Evolutionary conservation across 2,113 vertebrate genomes (phyloP).

Genomic region (Anolis sagrei): DNA sequence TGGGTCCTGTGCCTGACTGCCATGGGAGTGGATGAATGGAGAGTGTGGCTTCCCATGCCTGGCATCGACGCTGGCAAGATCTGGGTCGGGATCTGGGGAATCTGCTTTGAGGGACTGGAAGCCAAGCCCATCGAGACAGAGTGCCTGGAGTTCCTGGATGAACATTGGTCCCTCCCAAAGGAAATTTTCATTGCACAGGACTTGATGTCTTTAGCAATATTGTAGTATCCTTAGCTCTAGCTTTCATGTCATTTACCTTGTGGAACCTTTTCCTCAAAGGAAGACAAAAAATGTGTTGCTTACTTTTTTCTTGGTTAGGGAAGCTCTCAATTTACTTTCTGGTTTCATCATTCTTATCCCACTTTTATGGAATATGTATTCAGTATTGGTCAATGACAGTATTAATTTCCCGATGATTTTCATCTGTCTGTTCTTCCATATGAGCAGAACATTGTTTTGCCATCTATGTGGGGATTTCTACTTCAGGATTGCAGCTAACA

Average conservation of each 20-base stretch:
- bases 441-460: conserved; percentile 65
- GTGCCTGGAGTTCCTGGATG: too few species aligned
- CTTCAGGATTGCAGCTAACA: conserved; percentile 61
- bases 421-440: conserved; percentile 70
- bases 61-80: conserved; percentile 72
- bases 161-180: too few species aligned
- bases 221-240: conserved; percentile 61
- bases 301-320: conserved; percentile 9
- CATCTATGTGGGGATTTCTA: conserved; percentile 67
- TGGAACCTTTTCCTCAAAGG: too few species aligned
- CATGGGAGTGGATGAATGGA: conserved; percentile 80
- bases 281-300: too few species aligned
- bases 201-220: not conserved
- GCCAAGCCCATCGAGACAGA: too few species aligned
- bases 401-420: conserved; percentile 46
- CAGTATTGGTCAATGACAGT: conserved; percentile 65
- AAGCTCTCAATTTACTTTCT: conserved; percentile 65
- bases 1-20: conserved; percentile 76
- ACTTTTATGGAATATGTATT: conserved; percentile 73
- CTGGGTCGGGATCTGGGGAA: conserved; percentile 82
- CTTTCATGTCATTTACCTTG: conserved; percentile 50
- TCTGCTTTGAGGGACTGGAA: too few species aligned
- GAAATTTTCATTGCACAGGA: too few species aligned
- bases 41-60: conserved; percentile 76
- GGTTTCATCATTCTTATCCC: conserved; percentile 60